A percentile compares a stretch with the other conserved stretches of the same genome.
Conservation (phyloP, 2,113 vertebrate genomes). For the Physeter macrocephalus region DNA sequence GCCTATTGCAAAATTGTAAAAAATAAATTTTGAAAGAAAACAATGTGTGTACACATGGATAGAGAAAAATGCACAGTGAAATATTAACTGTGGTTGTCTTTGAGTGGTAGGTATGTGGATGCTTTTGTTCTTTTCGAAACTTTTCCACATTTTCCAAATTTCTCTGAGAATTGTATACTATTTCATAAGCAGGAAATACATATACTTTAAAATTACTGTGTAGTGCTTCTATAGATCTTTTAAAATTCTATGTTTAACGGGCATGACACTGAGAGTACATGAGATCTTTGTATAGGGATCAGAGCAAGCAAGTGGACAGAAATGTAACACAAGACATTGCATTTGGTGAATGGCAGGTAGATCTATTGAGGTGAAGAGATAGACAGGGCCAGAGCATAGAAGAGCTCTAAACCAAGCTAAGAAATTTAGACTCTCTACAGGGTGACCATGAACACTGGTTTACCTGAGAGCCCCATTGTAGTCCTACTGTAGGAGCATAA, state of each 20-base stretch:
- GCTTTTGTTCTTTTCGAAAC: not conserved
- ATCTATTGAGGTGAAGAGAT: not conserved
- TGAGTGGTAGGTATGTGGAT: not conserved
- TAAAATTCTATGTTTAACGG: not conserved
- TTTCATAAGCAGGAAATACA: not conserved
- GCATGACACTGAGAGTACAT: not conserved
- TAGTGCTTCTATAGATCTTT: not conserved
- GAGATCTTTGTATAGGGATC: not conserved
- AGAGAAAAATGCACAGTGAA: not conserved
- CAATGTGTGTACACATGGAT: not conserved
- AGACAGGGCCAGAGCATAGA: not conserved
- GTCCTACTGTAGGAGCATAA: not conserved
- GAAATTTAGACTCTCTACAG: not conserved
- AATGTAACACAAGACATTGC: not conserved
- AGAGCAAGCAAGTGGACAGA: not conserved
- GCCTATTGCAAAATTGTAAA: not conserved
- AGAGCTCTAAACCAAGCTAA: not conserved
- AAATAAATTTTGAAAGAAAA: constrained; percentile 17
- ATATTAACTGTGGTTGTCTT: not conserved
- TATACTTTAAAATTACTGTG: not conserved
- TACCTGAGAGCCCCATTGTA: not conserved
- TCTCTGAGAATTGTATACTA: not conserved
- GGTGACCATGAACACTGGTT: not conserved
- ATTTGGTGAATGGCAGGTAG: not conserved
- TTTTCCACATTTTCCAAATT: not conserved